Evolutionary conservation across 2,797 vertebrate species (phyloP).

Genomic region (Eleutherodactylus coqui): DNA sequence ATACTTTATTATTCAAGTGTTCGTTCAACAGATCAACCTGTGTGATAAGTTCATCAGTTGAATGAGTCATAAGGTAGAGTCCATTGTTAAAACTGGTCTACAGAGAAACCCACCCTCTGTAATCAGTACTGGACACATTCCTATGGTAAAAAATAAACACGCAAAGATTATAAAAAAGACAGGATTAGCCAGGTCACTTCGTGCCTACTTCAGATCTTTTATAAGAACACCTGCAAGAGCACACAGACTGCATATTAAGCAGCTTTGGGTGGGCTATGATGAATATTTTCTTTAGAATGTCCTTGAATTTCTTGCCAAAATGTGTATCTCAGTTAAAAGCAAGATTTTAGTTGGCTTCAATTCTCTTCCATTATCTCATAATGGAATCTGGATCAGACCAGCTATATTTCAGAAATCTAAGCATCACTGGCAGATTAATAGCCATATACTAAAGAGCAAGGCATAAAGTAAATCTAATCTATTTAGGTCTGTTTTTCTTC

Average conservation of each 20-base stretch:
- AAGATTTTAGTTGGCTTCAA: slow-evolving; percentile 19
- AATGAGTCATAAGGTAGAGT: neutral
- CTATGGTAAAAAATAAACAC: neutral
- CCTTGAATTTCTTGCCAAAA: slow-evolving; percentile 41
- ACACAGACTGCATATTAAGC: slow-evolving; percentile 16
- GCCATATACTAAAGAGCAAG: neutral
- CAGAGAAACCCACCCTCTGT: neutral
- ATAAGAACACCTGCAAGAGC: slow-evolving; percentile 6
- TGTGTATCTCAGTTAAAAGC: neutral
- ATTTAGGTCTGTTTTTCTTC: neutral
- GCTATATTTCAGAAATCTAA: slow-evolving; percentile 20
- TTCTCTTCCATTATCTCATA: slow-evolving; percentile 40
- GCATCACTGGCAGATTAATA: slow-evolving; percentile 22
- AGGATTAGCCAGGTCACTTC: neutral
- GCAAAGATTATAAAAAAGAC: neutral
- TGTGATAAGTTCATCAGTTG: neutral
- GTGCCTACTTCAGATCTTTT: neutral
- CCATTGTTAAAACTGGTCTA: neutral
- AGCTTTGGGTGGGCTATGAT: neutral
- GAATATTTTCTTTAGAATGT: neutral
- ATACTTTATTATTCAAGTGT: no score
- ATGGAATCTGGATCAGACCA: slow-evolving; percentile 16
- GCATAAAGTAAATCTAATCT: slow-evolving; percentile 3
- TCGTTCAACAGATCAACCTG: no score
- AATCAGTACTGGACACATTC: neutral